These are phyloP conservation scores for Cloeon dipterum DNA, from an alignment of 2,888 invertebrate species.

Conservation along the genomic window DNA sequence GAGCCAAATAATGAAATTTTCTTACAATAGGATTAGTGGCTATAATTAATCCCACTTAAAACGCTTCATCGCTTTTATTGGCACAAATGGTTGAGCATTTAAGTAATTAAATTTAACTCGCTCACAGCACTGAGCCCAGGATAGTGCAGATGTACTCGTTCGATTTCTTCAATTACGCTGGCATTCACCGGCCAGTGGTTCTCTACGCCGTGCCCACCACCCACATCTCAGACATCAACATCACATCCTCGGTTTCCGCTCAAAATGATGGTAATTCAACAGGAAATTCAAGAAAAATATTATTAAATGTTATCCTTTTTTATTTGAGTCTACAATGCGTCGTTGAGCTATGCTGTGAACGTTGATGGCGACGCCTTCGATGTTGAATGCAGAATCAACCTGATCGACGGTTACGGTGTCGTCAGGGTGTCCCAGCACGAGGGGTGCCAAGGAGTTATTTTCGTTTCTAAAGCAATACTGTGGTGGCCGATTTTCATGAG, in stretches of 20 bases:
- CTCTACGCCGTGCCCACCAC: conserved; percentile 11
- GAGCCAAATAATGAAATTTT: too few species aligned
- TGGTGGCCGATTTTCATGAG: conserved; percentile 12
- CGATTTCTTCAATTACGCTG: conserved; percentile 15
- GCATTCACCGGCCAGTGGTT: conserved; percentile 13
- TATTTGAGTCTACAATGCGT: conserved; percentile 2
- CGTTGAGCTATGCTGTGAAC: conserved; percentile 5
- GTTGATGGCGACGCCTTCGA: background rate
- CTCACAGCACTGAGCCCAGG: too few species aligned
- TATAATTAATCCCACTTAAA: too few species aligned
- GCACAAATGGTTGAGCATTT: too few species aligned
- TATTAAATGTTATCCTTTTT: background rate
- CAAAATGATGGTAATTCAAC: background rate
- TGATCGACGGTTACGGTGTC: background rate
- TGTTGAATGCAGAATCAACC: conserved; percentile 3
- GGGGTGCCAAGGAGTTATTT: conserved; percentile 10
- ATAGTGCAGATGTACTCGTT: conserved; percentile 9
- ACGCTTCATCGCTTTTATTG: too few species aligned
- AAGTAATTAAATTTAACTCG: too few species aligned
- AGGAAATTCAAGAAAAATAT: background rate
- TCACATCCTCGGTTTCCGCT: conserved; percentile 3
- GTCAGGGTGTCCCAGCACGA: background rate
- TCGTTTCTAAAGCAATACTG: conserved; percentile 8
- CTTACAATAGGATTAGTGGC: too few species aligned
- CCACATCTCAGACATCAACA: conserved; percentile 10